Conservation (phyloP, 2,888 invertebrate species). For the Cantharis rufa region DNA sequence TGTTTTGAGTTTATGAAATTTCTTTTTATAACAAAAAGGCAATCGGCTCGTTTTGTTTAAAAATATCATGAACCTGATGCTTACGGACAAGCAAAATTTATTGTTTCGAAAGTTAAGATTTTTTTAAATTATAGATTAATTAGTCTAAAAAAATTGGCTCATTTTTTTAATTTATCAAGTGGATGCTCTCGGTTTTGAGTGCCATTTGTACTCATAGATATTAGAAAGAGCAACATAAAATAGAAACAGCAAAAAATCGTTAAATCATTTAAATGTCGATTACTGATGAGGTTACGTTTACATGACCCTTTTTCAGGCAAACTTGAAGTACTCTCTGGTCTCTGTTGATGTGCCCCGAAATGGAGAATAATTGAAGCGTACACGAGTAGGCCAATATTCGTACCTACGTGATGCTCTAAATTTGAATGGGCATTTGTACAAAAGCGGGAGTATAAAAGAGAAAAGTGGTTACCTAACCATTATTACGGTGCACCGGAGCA, state of each 20-base stretch:
- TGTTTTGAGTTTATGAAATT: too few species aligned
- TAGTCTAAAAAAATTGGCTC: too few species aligned
- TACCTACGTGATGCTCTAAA: conserved; percentile 50
- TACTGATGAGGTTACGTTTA: background rate
- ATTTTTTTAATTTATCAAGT: too few species aligned
- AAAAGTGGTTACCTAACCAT: conserved; percentile 29
- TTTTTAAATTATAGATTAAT: too few species aligned
- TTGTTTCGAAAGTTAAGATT: too few species aligned
- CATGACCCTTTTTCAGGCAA: conserved; percentile 8
- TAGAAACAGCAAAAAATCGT: background rate
- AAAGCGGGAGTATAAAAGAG: conserved; percentile 22
- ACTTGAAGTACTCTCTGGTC: conserved; percentile 2
- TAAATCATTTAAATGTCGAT: background rate
- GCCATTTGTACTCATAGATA: too few species aligned
- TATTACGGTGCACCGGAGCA: conserved; percentile 19
- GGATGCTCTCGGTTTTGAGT: too few species aligned
- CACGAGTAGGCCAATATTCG: conserved; percentile 50
- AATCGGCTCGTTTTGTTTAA: too few species aligned
- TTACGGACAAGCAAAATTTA: too few species aligned
- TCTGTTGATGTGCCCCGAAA: conserved; percentile 8
- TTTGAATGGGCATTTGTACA: conserved; percentile 35
- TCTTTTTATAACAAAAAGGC: too few species aligned
- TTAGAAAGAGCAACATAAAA: background rate
- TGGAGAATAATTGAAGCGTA: conserved; percentile 42
- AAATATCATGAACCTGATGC: too few species aligned